Percentiles rank a stretch among this genome's conserved stretches.
These are phyloP conservation scores for Dusona sp. DNA, from an alignment of 2,888 invertebrate genomes.

Conservation along the genomic window DNA sequence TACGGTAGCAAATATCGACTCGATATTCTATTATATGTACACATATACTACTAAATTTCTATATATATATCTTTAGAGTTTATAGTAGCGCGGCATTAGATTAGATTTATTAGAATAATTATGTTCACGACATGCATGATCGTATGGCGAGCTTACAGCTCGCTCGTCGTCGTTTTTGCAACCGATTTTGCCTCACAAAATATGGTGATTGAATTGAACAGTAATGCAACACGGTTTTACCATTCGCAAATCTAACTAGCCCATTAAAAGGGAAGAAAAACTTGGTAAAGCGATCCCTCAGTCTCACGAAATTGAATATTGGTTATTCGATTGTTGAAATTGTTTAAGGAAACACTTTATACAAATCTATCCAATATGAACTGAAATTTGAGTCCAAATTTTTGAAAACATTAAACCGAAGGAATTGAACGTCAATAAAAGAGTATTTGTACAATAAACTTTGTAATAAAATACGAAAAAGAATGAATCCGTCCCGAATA, in stretches of 20 bases:
- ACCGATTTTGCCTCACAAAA: slow-evolving; percentile 34
- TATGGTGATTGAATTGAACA: slow-evolving; percentile 55
- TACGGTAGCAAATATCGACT: slow-evolving; percentile 25
- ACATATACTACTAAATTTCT: neutral
- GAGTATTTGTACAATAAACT: neutral
- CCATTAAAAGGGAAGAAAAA: slow-evolving; percentile 3
- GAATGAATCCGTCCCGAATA: neutral
- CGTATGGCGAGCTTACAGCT: slow-evolving; percentile 30
- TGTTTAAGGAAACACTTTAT: neutral
- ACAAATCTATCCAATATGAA: neutral
- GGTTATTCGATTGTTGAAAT: neutral
- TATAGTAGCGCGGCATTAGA: slow-evolving; percentile 72
- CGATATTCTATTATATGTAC: neutral
- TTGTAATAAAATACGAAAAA: neutral
- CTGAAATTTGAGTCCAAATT: neutral
- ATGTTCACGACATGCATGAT: slow-evolving; percentile 65
- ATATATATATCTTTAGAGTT: neutral
- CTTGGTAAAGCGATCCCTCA: neutral
- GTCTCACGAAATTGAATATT: neutral
- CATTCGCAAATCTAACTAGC: slow-evolving; percentile 8
- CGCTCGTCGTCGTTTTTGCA: slow-evolving; percentile 24
- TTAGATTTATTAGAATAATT: slow-evolving; percentile 79
- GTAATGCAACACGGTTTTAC: slow-evolving; percentile 31
- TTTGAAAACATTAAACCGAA: neutral
- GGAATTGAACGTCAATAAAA: neutral